Evolutionary conservation across 1,140 invertebrate genomes (phyloP), one percentile per base, ranked within the genome.

Genomic region (Ips nitidus): DNA sequence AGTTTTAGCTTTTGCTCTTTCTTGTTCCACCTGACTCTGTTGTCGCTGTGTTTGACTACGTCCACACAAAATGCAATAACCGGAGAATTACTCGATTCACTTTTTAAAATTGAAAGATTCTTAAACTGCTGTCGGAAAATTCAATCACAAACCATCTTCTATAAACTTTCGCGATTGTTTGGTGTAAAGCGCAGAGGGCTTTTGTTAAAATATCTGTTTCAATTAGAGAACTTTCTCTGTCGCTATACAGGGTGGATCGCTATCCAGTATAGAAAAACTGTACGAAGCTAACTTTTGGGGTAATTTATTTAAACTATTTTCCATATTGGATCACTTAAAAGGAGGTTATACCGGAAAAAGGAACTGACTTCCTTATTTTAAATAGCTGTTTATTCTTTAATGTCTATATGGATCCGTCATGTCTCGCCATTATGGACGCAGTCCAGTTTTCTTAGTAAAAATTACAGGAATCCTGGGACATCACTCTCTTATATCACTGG

Each of bases 171-270:
- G 56, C 60, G 61, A 64, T 64, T 70, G 53, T 70, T 58, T 64
- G 68, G 60, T 62, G 67, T 62, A 62, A 69, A 53, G 62, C 67
- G 67, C 55, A 69, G 64, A 45, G 52, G 55, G 52, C 55, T 64
- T 70, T 62, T 70, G 68, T 64, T 64, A 63, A 52, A 70, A 70
- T 70, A 64, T 70, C 68, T 70, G 53, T 64, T 70, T 70, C 68
- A 70, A 70, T 70, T 70, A 70, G 36, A 55, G 61, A 69, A 69
- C 67, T 69, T 69, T 69, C 52, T 62, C 58, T 62, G 59, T 69
- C 66, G 22, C 22, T 22, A 22, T 22, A 22, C 22, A 22, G 22
- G 22, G 22, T 22, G 22, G 22, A 22, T 22, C 22, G 22, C 22
- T 22, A 22, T 22, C 22, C 22, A 22, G 22, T 22, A 22, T 22